Percentiles rank a stretch among this genome's conserved stretches.
Evolutionary conservation across 2,797 vertebrate species (phyloP).

Genomic region (Acanthurus tractus): DNA sequence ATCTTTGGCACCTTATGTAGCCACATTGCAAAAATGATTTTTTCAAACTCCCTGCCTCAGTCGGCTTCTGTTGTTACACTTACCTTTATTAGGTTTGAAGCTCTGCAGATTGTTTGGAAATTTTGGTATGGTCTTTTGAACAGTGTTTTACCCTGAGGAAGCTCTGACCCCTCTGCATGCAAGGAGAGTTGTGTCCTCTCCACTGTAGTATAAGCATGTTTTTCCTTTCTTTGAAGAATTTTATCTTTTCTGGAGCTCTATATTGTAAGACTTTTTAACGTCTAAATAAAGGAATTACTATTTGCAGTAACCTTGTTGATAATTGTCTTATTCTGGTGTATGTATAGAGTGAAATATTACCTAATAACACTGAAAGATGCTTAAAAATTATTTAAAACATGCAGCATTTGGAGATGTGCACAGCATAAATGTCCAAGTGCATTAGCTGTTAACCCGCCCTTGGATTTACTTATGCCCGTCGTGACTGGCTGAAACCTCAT

Average conservation of each 20-base stretch:
- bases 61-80: slow-evolving; percentile 68
- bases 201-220: slow-evolving; percentile 89
- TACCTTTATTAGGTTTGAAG: slow-evolving; percentile 53
- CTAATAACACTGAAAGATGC: neutral
- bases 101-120: slow-evolving; percentile 51
- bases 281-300: slow-evolving; percentile 92
- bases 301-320: slow-evolving; percentile 85
- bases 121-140: slow-evolving; percentile 65
- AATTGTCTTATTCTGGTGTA: slow-evolving; percentile 6
- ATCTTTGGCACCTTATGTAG: slow-evolving; percentile 69
- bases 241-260: slow-evolving; percentile 93
- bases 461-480: neutral
- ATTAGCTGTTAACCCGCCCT: neutral
- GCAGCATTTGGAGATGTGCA: neutral
- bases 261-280: slow-evolving; percentile 93
- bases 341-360: neutral
- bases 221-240: slow-evolving; percentile 88
- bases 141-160: slow-evolving; percentile 83
- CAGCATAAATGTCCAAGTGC: neutral
- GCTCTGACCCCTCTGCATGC: slow-evolving; percentile 85
- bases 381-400: neutral
- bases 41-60: slow-evolving; percentile 65
- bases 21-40: slow-evolving; percentile 66
- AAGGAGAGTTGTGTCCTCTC: slow-evolving; percentile 84
- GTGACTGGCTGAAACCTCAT: slow-evolving; percentile 58